Evolutionary conservation across 2,113 vertebrate genomes (phyloP), one percentile per base, ranked within the genome.

Genomic region (Gambusia affinis): DNA sequence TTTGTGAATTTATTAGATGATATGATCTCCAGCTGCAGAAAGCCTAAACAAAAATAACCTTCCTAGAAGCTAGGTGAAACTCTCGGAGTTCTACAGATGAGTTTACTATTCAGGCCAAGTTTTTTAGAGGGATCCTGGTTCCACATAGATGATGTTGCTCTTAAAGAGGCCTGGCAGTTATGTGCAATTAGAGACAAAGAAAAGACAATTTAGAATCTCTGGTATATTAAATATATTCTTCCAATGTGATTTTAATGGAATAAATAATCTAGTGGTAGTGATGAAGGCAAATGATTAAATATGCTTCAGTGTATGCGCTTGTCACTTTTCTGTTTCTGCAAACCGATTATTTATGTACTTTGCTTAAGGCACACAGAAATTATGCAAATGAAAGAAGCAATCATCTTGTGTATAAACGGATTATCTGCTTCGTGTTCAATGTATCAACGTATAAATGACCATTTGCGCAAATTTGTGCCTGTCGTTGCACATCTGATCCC

Each of bases 21-120:
- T 88, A 70, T 85, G 77, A 70, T 28, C 67, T 64, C 79, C 57
- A 64, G 27, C 64, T 82, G 78, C 87, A 4, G 61, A 22, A 57
- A 84, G 85, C 76, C 60, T 42, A 61, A 54, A 71, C 60, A 62
- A 67, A 0, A 37, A 78, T 89, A 89, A 89, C 88, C 80, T 92
- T 85, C 85, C 89, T 76, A 1, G 84, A 67, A 82, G 85, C 80
- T 69, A 90, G 77, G 82, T 85, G 77, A 78, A 44, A 69, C 63
- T 72, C 67, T 73, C 85, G 8, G 84, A 79, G 79, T 71, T 70
- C 35, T 60, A 61, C 19, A 31, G 57, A 79, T 84, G 69, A 76
- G 74, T 57, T 57, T 57, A 57, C 51, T 24, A 24, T 65, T 54
- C 71, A 54, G 31, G 57, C 44, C 73, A 78, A 70, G 64, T 54